phyloP scores from a whole-genome alignment of 30 jellyfish, hydroid and myxozoan species.

The Aurelia sp. region DNA sequence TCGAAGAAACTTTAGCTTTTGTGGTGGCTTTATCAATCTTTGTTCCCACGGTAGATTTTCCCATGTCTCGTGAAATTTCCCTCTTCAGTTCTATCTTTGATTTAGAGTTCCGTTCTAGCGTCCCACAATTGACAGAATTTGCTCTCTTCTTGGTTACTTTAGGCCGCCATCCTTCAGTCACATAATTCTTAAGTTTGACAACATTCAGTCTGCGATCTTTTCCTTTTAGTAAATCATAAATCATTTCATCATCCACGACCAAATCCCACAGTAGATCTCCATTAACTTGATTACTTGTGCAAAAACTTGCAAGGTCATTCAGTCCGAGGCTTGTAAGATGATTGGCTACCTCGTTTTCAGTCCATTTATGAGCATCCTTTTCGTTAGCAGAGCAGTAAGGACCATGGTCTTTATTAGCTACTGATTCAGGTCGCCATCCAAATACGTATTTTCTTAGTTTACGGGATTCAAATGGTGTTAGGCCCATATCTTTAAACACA shows the following conservation, averaged over 20 bases:
- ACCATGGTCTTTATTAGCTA: slow-evolving; percentile 11
- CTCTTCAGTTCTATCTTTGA: neutral
- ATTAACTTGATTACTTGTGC: slow-evolving; percentile 82
- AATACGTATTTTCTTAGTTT: slow-evolving; percentile 85
- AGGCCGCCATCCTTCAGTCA: slow-evolving; percentile 97
- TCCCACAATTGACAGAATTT: slow-evolving; percentile 11
- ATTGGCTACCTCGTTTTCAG: slow-evolving; percentile 73
- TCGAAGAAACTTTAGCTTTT: neutral
- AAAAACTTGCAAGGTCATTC: slow-evolving; percentile 72
- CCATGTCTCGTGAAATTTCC: neutral
- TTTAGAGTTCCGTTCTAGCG: neutral
- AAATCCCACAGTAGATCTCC: slow-evolving; percentile 92
- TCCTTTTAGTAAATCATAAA: slow-evolving; percentile 41
- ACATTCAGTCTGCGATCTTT: slow-evolving; percentile 77
- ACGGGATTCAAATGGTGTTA: slow-evolving; percentile 85
- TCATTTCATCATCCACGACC: slow-evolving; percentile 85
- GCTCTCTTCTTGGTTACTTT: slow-evolving; percentile 28
- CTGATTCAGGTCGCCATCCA: slow-evolving; percentile 95
- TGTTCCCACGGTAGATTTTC: neutral
- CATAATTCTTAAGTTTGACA: slow-evolving; percentile 84
- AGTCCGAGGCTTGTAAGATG: slow-evolving; percentile 73
- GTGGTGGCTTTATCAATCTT: neutral
- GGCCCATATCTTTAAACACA: slow-evolving; percentile 87
- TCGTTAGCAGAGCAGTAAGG: slow-evolving; percentile 36
- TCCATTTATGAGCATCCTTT: slow-evolving; percentile 82